These are phyloP conservation scores for Riparia riparia DNA, from an alignment of 2,113 vertebrate species.

Conservation along the genomic window DNA sequence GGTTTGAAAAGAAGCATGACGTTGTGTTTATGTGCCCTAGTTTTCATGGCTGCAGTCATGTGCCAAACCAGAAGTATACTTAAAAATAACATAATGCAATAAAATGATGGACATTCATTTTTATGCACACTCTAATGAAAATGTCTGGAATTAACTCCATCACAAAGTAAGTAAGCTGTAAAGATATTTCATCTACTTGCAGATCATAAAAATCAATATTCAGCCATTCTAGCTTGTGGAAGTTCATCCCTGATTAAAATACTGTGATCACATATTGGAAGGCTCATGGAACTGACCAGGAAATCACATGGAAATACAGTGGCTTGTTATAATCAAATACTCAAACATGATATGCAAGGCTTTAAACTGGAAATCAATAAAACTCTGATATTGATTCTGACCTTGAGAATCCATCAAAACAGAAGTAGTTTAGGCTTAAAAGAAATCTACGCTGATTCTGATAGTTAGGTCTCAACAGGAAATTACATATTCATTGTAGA, in stretches of 20 bases:
- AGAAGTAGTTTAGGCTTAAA: neutral
- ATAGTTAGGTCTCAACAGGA: neutral
- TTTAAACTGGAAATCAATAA: neutral
- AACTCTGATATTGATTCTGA: neutral
- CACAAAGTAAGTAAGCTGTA: neutral
- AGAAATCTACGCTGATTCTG: neutral
- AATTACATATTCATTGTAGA: neutral
- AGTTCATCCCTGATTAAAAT: neutral
- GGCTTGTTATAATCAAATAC: neutral
- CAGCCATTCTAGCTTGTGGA: neutral
- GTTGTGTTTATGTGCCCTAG: neutral
- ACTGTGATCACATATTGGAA: neutral
- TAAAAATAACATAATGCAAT: neutral
- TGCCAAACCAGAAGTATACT: neutral
- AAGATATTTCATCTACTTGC: neutral
- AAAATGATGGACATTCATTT: neutral
- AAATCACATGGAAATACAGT: neutral
- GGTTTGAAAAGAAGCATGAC: neutral
- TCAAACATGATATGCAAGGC: rapidly evolving
- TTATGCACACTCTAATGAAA: neutral
- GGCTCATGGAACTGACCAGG: neutral
- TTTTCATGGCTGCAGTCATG: neutral
- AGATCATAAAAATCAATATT: neutral
- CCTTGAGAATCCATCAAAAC: neutral
- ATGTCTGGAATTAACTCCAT: neutral